Evolutionary conservation across 2,888 invertebrate genomes (phyloP), one percentile per base, ranked within the genome.

Genomic region (Drosophila peninsularis): DNA sequence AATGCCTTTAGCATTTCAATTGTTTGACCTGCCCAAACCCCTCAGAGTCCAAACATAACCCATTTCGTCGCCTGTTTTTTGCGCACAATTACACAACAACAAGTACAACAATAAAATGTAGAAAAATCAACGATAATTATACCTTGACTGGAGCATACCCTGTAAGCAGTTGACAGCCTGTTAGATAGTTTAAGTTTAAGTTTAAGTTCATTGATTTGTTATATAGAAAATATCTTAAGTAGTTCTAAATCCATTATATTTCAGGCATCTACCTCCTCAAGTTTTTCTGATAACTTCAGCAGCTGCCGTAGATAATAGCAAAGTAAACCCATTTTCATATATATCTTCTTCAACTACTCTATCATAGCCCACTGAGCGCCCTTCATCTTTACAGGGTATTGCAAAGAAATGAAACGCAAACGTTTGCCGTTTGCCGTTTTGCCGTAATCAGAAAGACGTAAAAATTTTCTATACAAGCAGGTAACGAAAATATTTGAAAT

Each of bases 401-500:
- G 1, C 34, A 17, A 56, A 49, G 47, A 63, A 63, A 69, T 64
- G 76, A 64, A 64, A 56, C 47, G 61, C 50, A 63, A 75, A 72
- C 82, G 58, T 76, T 75, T 71, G 57, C 65, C 82, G 58, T 76
- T 75, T 71, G 57, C 65, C 71, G 88, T 83, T 76, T 75, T 69
- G 57, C 63, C 71, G 86, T 83, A 83, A 83, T 83, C 83, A 89
- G 83, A 88, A 89, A 85, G 80, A 89, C 83, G 83, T 83, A 83
- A 83, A 83, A 83, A 89, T 79, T 61, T 68, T 66, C 73, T 73
- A 30, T 47, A 85, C 82, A 79, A 89, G 82, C 88, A 88, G 83
- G 76, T 89, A 83, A 88, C 73, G 64, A 86, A 84, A 84, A 90
- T 84, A 90, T 88, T 84, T 84, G 78, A 90, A 84, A 84, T 84